Evolutionary conservation across 2,113 vertebrate genomes (phyloP), one percentile per base, ranked within the genome.

Genomic region (Micronycteris hirsuta): DNA sequence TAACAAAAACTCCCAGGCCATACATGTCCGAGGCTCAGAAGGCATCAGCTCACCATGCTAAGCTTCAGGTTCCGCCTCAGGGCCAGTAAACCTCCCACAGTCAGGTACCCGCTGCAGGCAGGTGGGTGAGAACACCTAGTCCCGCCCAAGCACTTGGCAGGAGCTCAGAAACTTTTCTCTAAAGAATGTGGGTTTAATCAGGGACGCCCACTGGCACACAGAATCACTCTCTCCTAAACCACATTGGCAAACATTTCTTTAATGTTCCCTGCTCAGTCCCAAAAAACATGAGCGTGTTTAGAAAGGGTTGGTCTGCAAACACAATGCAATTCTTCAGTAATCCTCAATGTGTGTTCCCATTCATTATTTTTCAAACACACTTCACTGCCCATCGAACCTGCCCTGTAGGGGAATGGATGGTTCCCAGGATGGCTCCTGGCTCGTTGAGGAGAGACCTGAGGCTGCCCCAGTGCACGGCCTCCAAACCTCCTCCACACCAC

Each of bases 131-230:
- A n/a, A 28, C 36, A 4, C 0, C 68, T 13, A n/a, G 89, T 31
- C 83, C 70, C 5, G n/a, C 26, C 45, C 47, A 13, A 45, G 91
- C 65, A 12, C 63, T 67, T 85, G 86, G 94, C 91, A 94, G 84
- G 56, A 45, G 36, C 67, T 31, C 3, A n/a, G 24, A 54, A 58
- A 76, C 54, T 81, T 16, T 82, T 86, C 77, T 89, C 41, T n/a
- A 20, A 89, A 82, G 93, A 94, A 95, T 54, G 65, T 77, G 76
- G 81, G n/a, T 92, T 90, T 94, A 86, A 71, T 96, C 93, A 67
- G 84, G 13, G 95, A 92, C 70, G 89, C 91, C 76, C 93, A 41
- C 2, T n/a, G 65, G 76, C 88, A 47, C 2, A 11, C 63, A 1
- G 65, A 86, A 45, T 5, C 49, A 92, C 61, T 95, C 71, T 70